Conservation (phyloP, 2,113 vertebrate genomes). For the Charadrius vociferus region DNA sequence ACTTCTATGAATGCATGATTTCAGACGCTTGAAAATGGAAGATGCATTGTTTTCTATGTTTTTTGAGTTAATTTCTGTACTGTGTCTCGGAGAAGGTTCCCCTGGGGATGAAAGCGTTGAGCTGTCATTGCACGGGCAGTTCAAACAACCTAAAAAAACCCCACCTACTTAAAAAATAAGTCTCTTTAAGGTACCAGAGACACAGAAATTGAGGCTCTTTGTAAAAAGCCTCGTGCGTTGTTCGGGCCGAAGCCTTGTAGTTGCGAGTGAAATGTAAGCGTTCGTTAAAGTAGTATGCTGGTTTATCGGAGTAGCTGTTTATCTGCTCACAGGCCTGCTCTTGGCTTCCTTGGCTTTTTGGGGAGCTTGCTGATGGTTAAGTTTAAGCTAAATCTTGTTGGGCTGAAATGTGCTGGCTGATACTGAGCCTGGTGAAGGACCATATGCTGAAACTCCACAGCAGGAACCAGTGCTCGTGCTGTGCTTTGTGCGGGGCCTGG, state of each 20-base stretch:
- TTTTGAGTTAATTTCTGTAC: background rate
- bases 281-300: rapidly evolving
- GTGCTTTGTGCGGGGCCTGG: background rate
- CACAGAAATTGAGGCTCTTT: rapidly evolving
- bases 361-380: background rate
- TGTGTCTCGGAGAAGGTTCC: background rate
- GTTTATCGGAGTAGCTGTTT: background rate
- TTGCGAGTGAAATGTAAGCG: background rate
- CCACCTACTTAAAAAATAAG: background rate
- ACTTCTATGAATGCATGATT: rapidly evolving
- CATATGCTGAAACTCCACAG: background rate
- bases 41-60: rapidly evolving
- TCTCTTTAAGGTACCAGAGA: background rate
- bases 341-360: too few relatives aligned
- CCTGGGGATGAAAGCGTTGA: background rate
- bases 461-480: background rate
- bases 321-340: background rate
- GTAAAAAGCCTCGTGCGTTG: background rate
- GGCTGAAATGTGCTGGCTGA: background rate
- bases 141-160: background rate
- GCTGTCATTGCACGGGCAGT: background rate
- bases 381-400: background rate
- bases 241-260: rapidly evolving
- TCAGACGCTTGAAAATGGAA: background rate
- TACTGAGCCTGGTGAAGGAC: background rate